phyloP scores from a whole-genome alignment of 2,797 vertebrate genomes.

The Heteromormyrus szaboi region DNA sequence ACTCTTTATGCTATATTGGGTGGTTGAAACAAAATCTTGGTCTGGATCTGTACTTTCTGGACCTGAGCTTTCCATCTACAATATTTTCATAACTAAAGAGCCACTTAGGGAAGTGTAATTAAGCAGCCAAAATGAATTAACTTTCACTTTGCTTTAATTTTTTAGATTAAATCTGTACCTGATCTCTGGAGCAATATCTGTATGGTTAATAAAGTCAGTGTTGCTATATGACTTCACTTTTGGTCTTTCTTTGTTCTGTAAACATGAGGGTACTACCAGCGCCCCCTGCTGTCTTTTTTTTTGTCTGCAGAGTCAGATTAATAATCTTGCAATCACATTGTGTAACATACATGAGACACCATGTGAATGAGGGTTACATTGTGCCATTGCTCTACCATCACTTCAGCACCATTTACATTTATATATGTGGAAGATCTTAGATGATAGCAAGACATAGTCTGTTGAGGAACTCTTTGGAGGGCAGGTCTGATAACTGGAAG shows the following conservation, averaged over 20 bases:
- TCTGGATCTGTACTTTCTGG: not conserved
- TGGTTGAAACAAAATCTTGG: not conserved
- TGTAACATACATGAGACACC: not conserved
- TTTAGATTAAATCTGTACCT: slow-evolving; percentile 85
- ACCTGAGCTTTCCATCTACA: not conserved
- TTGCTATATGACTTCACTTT: slow-evolving; percentile 95
- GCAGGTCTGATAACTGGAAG: not conserved
- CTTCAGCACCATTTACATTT: not conserved
- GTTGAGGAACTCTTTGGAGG: not conserved
- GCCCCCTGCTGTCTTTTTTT: slow-evolving; percentile 70
- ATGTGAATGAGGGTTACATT: not conserved
- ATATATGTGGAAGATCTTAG: not conserved
- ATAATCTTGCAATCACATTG: not conserved
- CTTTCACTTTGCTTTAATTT: slow-evolving; percentile 87
- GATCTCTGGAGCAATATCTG: slow-evolving; percentile 99
- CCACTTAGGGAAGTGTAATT: slow-evolving; percentile 53
- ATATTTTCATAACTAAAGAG: slow-evolving; percentile 32
- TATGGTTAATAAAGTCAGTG: slow-evolving; percentile 98
- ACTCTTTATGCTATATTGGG: not conserved
- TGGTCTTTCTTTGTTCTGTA: slow-evolving; percentile 98
- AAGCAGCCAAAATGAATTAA: slow-evolving; percentile 92
- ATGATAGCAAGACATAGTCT: not conserved
- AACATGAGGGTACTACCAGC: slow-evolving; percentile 98
- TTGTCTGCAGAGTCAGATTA: not conserved
- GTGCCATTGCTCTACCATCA: not conserved